Evolutionary conservation across 2,888 invertebrate genomes (phyloP), one percentile per base, ranked within the genome.

Genomic region (Drosophila hamatofila): DNA sequence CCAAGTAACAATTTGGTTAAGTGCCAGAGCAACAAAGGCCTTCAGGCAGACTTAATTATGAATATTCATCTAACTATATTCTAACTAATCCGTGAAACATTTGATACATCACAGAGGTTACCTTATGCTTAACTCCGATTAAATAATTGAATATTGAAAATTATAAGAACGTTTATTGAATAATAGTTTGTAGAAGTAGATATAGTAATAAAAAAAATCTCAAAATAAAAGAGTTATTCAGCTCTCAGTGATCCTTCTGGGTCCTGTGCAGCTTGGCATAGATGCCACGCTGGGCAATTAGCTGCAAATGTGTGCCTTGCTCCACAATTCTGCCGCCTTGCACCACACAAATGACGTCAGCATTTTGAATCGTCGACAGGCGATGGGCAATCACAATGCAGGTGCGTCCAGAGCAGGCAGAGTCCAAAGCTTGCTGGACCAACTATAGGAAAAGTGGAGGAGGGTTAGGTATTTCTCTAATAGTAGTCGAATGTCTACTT

Each of bases 321-420:
- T 98, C 98, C 0, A 95, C 95, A 8, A 98, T 95, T 33, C 93
- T 93, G 73, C 98, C 98, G 55, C 94, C 94, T 90, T 96, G 95
- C 27, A 98, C 93, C 12, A 98, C 97, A 85, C 96, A 96, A 81
- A 98, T 98, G 78, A 96, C 93, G 92, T 98, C 96, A 0, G 97
- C 97, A 92, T 96, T 96, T 92, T 96, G 95, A 72, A 97, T 95
- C 21, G 97, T 97, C 2, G 96, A 95, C 58, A 98, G 94, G 12
- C 97, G 95, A 93, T 98, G 98, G 2, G 97, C 97, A 82, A 98
- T 97, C 37, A 97, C 96, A 72, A 98, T 95, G 87, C 96, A 97
- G 0, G 98, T 98, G 46, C 97, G 94, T 6, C 96, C 96, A 76
- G 95, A 94, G 91, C 96, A 95, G 1, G 97, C 97, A 75, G 95